Conservation (phyloP, 2,797 vertebrate species). For the Siniperca scherzeri region DNA sequence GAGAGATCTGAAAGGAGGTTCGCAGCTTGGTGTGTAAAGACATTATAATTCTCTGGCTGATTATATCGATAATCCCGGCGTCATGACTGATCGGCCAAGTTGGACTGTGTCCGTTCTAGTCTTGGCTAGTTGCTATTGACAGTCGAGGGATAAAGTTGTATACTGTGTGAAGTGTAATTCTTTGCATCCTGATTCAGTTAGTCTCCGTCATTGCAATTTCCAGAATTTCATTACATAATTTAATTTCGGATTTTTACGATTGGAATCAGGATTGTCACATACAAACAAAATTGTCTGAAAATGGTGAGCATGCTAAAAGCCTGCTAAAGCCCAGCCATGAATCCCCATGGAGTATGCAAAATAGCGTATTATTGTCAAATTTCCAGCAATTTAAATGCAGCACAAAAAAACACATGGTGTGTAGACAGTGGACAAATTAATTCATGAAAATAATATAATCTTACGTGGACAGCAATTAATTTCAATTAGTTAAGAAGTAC, state of each 20-base stretch:
- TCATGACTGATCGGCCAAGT: neutral
- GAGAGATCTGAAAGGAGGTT: slow-evolving; percentile 21
- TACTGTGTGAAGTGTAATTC: neutral
- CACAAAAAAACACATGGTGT: neutral
- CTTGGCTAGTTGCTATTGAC: neutral
- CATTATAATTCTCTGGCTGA: neutral
- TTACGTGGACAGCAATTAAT: neutral
- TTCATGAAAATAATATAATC: neutral
- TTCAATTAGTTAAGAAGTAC: neutral
- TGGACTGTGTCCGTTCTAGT: neutral
- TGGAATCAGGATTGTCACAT: neutral
- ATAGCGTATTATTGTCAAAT: neutral
- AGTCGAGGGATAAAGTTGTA: neutral
- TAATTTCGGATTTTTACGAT: neutral
- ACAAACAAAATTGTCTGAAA: neutral
- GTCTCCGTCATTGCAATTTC: neutral
- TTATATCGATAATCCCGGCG: neutral
- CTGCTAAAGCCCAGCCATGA: slow-evolving; percentile 42
- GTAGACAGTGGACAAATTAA: too few relatives aligned
- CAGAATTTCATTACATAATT: neutral
- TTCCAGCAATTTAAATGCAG: neutral
- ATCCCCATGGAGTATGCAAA: slow-evolving; percentile 18
- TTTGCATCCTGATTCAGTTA: neutral
- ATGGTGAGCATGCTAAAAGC: slow-evolving; percentile 35
- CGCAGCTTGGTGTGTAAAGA: slow-evolving; percentile 21